Base-by-base conservation (phyloP, 1,140 invertebrate genomes). In the Drosophila burlai region DNA sequence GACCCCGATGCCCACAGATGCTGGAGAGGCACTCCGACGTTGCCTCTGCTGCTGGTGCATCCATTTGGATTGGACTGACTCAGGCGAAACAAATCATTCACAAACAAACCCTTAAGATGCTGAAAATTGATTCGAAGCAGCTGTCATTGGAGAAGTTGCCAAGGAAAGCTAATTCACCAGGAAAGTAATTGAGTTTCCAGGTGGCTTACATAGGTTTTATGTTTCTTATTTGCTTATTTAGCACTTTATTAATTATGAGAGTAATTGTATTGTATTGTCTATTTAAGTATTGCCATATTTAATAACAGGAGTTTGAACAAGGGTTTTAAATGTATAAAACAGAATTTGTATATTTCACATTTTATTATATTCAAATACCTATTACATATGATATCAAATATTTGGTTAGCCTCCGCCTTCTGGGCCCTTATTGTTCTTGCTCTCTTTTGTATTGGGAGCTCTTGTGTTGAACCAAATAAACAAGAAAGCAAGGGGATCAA, bases 381-480 rank as follows among this genome's bases (percentile, higher is more conserved):
- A 60, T 34, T 52, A 52, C 46, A 65, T 21, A n/a, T 86, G 84
- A 86, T 87, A 55, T 76, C 34, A 15, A 31, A 57, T 73, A 40
- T 54, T 68, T 29, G 68, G 83, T 58, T 66, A 59, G 83, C 50
- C 40, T 18, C 69, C 72, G 47, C 49, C 43, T 34, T 45, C 31
- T 38, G 60, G 57, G 43, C 43, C 65, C 62, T 73, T 59, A 86
- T 86, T 89, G 84, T 86, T 83, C 62, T 67, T 77, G 76, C 50
- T 77, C 73, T 83, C 71, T 57, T 80, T 86, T 89, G 84, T 86
- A 54, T 60, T 34, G 62, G 62, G 61, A 60, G 55, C 71, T 74
- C 66, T 82, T 58, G 76, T 71, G 66, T 83, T 86, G 76, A 67
- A 67, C 75, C 58, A 55, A 62, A 74, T 77, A 86, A 83, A 86